Conservation (phyloP, 2,113 vertebrate species). For the Dunckerocampus dactyliophorus region DNA sequence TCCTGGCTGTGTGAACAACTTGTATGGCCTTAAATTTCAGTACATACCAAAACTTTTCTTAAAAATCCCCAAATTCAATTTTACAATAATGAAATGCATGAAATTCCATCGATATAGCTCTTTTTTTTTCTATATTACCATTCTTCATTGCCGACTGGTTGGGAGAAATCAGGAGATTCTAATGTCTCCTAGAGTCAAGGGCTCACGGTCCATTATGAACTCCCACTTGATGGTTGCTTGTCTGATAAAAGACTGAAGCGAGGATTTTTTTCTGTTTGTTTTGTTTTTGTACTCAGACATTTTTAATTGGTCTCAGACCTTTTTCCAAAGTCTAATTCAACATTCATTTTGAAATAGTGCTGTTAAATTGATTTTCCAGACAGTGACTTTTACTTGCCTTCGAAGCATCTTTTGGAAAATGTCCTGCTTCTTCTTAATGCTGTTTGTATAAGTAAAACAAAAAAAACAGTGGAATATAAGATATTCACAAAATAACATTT, state of each 20-base stretch:
- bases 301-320: slow-evolving; percentile 42
- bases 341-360: slow-evolving; percentile 49
- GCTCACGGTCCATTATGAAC: not conserved
- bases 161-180: not conserved
- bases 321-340: slow-evolving; percentile 55
- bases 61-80: too few relatives aligned
- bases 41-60: too few relatives aligned
- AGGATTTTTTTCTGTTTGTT: not conserved
- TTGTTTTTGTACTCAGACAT: slow-evolving; percentile 24
- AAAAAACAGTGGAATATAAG: slow-evolving; percentile 65
- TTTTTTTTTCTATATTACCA: not conserved
- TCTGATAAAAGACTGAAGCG: too few relatives aligned
- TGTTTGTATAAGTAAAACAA: slow-evolving; percentile 47
- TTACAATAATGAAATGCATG: too few relatives aligned
- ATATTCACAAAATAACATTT: slow-evolving; percentile 65
- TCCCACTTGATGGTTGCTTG: too few relatives aligned
- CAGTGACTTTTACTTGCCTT: slow-evolving; percentile 38
- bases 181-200: not conserved
- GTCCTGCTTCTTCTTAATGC: slow-evolving; percentile 38
- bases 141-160: not conserved
- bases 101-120: too few relatives aligned
- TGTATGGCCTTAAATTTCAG: too few relatives aligned
- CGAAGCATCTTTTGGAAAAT: slow-evolving; percentile 41
- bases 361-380: slow-evolving; percentile 70
- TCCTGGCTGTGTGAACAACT: too few relatives aligned